Evolutionary conservation across 2,888 invertebrate species (phyloP), one percentile per base, ranked within the genome.

Genomic region (Micropterix aruncella): DNA sequence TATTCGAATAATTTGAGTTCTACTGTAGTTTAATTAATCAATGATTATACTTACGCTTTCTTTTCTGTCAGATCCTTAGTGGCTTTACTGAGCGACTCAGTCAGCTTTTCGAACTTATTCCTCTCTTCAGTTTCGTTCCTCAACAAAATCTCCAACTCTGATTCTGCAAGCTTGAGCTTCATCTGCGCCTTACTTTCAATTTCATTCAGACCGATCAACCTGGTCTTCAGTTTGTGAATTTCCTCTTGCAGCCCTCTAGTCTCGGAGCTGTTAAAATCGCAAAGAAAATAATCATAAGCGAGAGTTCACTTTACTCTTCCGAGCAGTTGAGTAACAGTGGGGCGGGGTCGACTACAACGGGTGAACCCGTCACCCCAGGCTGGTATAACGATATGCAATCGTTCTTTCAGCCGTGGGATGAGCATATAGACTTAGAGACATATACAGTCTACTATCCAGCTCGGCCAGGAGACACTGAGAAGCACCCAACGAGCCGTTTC

Each of bases 71-170:
- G 61, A 52, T 80, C 75, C 2, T 50, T 52, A 1, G 57, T 54
- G 12, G 71, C 61, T 5, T 65, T 63, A 2, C 70, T 70, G 36
- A 66, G 60, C 0, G 66, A 62, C n/a, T 64, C 65, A 44, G 69
- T 66, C 37, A 84, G 59, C 38, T 77, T 74, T 41, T 76, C 68
- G 38, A 88, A 58, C 52, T 81, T 81, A 12, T 68, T 67, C n/a
- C 69, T 72, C 55, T 85, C 85, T 9, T 65, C 0, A 58, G 60
- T 55, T 62, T 82, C 75, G 47, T 74, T 72, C 61, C 79, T 69
- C 56, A 83, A 60, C 49, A 84, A 87, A 41, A 92, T 72, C 57
- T 88, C 83, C 9, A 93, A 63, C 59, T 92, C 84, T 0, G 86
- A 83, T 57, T 90, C 82, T 0, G 86, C 81, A 65, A 50, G 75